A percentile compares a stretch with the other conserved stretches of the same genome.
Evolutionary conservation across 2,888 invertebrate genomes (phyloP).

Genomic region (Apocheima hispidaria): DNA sequence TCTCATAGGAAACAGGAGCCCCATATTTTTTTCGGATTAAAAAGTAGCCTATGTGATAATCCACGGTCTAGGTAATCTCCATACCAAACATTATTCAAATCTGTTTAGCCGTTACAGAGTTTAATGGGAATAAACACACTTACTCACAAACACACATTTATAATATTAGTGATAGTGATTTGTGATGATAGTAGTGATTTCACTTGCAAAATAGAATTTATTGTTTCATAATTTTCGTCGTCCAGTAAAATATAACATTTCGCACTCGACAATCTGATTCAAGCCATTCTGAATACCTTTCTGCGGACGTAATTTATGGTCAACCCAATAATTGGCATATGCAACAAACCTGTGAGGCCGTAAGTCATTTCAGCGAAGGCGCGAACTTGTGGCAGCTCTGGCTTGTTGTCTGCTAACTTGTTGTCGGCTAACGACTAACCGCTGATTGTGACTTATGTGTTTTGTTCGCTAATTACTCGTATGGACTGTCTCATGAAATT

Average conservation of each 20-base stretch:
- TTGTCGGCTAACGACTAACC: conserved; percentile 36
- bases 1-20: no score
- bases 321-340: conserved; percentile 58
- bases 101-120: no score
- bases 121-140: no score
- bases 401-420: conserved; percentile 25
- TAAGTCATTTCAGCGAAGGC: conserved; percentile 56
- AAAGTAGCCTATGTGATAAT: no score
- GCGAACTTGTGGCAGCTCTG: conserved; percentile 29
- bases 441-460: conserved; percentile 34
- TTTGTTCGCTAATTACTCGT: conserved; percentile 4
- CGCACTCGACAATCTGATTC: conserved; percentile 25
- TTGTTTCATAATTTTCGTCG: conserved; percentile 8
- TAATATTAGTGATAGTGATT: not conserved
- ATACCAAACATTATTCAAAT: no score
- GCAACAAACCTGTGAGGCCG: conserved; percentile 55
- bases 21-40: no score
- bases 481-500: not conserved
- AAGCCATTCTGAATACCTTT: conserved; percentile 40
- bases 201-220: not conserved
- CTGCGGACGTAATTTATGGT: conserved; percentile 52
- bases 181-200: not conserved
- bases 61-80: no score
- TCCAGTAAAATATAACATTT: conserved; percentile 27
- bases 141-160: no score